Evolutionary conservation across 1,140 invertebrate species (phyloP).

Genomic region (Anadara kagoshimensis): DNA sequence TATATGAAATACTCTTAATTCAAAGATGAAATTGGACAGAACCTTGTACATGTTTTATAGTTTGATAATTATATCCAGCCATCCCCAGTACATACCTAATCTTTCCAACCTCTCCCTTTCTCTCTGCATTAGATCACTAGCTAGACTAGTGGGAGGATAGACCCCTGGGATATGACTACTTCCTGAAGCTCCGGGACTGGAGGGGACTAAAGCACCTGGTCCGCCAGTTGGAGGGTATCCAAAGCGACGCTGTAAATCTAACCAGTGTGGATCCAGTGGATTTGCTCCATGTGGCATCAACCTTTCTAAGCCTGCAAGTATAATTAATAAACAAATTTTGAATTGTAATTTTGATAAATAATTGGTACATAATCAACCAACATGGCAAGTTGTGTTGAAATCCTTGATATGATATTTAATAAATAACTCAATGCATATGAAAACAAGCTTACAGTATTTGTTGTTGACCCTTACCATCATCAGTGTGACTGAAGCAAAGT

Average conservation of each 20-base stretch:
- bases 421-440: too few species aligned
- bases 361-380: too few species aligned
- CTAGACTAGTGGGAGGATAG: constrained; percentile 76
- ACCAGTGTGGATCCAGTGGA: constrained; percentile 90
- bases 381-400: too few species aligned
- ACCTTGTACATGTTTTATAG: too few species aligned
- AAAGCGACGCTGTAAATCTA: constrained; percentile 88
- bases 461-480: too few species aligned
- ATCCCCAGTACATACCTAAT: constrained; percentile 52
- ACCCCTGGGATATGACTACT: constrained; percentile 78
- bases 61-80: background rate
- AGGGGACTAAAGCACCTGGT: constrained; percentile 28
- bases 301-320: constrained; percentile 61
- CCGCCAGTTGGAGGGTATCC: constrained; percentile 45
- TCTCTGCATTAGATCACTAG: constrained; percentile 82
- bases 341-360: too few species aligned
- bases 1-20: background rate
- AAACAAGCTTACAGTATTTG: too few species aligned
- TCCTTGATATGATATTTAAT: too few species aligned
- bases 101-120: constrained; percentile 88
- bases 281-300: constrained; percentile 53
- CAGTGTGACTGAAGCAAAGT: too few species aligned
- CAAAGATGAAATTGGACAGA: background rate
- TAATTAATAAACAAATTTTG: background rate
- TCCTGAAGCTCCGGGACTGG: constrained; percentile 38